A percentile compares a stretch with the other conserved stretches of the same genome.
phyloP scores from a whole-genome alignment of 2,113 vertebrate genomes.

The Malaclemys terrapin region DNA sequence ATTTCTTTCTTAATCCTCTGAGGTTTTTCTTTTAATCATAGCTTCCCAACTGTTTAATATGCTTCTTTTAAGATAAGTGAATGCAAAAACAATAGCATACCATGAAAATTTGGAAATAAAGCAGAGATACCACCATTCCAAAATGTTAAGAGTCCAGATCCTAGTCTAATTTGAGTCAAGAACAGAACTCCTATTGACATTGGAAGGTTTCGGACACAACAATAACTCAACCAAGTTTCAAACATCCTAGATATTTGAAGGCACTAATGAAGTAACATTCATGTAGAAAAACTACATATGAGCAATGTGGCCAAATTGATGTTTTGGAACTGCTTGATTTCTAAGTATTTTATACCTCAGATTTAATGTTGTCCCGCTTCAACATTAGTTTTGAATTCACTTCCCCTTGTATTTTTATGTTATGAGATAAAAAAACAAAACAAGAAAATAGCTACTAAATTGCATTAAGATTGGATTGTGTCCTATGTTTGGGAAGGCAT shows the following conservation, averaged over 20 bases:
- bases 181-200: not conserved
- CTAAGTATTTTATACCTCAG: not conserved
- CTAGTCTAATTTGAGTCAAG: not conserved
- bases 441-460: not conserved
- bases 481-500: not conserved
- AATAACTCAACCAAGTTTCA: not conserved
- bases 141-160: not conserved
- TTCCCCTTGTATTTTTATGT: not conserved
- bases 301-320: not conserved
- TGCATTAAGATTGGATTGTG: not conserved
- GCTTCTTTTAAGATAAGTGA: not conserved
- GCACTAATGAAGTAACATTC: not conserved
- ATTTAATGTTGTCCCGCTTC: not conserved
- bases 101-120: not conserved
- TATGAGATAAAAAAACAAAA: accelerated
- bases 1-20: not conserved
- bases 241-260: not conserved
- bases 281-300: not conserved
- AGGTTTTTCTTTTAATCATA: conserved; percentile 12
- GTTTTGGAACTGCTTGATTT: not conserved
- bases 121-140: not conserved
- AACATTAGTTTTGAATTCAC: not conserved
- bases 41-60: not conserved
- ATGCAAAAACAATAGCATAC: not conserved
- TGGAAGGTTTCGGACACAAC: not conserved